Base-by-base conservation (phyloP, 1,140 invertebrate genomes). In the Lepidotrigona ventralis region DNA sequence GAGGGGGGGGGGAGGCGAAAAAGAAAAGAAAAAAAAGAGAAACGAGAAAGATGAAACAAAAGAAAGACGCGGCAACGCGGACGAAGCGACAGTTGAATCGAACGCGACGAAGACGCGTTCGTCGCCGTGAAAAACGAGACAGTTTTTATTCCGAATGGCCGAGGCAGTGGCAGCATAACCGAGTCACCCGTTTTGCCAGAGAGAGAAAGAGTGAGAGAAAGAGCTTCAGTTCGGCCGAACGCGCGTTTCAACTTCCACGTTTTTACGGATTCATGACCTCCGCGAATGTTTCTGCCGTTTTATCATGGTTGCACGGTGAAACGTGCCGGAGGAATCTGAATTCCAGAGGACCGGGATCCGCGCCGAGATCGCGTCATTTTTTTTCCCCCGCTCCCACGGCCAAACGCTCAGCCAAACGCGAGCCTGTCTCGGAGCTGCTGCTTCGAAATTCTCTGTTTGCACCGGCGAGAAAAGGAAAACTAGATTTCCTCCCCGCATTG, bases 51-150 rank as follows among this genome's bases (percentile, higher is more conserved):
- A n/a, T 11, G 23, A 15, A 29, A 56, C 26, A 56, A 23, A 23
- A n/a, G 72, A 14, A 74, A 58, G 54, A 74, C 8, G 53, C 19
- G 54, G 26, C 6, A 72, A 72, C n/a, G n/a, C 29, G 12, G 19
- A 69, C 39, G 21, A 60, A 26, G 19, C 23, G 8, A 11, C 39
- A 12, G 53, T 54, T 82, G 73, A 82, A 82, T 82, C 72, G 63
- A 58, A 39, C 29, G 60, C 60, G n/a, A 69, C 72, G 73, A 82
- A 82, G 80, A 82, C 73, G 63, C 19, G 58, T 60, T 60, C 58
- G 23, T 60, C 46, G 12, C 11, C 11, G 8, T 46, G 51, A 56
- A 66, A 68, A 68, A 33, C 39, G 9, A n/a, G 56, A 23, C 33
- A 33, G 33, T 33, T 46, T 70, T 80, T 80, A n/a, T 71, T 74